phyloP scores from a whole-genome alignment of 1,140 invertebrate genomes.

The Drosophila equinoxialis region DNA sequence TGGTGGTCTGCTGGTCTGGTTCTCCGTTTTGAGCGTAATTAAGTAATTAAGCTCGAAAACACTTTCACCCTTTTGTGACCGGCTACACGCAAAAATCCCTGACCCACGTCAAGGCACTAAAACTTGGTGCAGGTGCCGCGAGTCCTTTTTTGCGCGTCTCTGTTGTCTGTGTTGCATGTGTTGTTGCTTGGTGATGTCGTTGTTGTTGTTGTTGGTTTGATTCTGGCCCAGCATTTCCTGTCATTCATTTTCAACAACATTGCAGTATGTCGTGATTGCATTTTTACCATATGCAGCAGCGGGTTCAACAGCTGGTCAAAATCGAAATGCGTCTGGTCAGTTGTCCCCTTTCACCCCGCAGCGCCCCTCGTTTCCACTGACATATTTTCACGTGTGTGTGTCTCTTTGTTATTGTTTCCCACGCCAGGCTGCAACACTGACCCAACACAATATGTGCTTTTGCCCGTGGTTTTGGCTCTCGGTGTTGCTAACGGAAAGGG shows the following conservation, averaged over 20 bases:
- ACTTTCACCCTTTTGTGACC: constrained; percentile 54
- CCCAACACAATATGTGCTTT: constrained; percentile 45
- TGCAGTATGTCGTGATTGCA: constrained; percentile 62
- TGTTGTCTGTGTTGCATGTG: constrained; percentile 4
- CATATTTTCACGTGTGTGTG: constrained; percentile 49
- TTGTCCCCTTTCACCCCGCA: constrained; percentile 2
- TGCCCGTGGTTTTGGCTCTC: neutral
- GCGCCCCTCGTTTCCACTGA: constrained; percentile 58
- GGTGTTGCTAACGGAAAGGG: neutral
- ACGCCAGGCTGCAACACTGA: constrained; percentile 48
- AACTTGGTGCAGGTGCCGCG: constrained; percentile 51
- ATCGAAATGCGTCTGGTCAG: constrained; percentile 49
- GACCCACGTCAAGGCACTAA: constrained; percentile 66
- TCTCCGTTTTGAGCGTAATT: constrained; percentile 45
- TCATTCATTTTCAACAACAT: constrained; percentile 55
- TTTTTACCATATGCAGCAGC: constrained; percentile 46
- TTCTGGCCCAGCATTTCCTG: constrained; percentile 56
- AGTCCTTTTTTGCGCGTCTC: neutral
- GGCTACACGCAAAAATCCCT: constrained; percentile 34
- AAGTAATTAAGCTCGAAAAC: constrained; percentile 73
- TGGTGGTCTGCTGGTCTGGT: neutral
- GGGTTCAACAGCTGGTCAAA: constrained; percentile 19
- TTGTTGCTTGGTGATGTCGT: constrained; percentile 3
- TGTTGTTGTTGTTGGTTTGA: constrained; percentile 18
- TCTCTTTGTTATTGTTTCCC: constrained; percentile 36